These are phyloP conservation scores for Euthynnus affinis DNA, from an alignment of 2,797 vertebrate genomes.

Conservation along the genomic window DNA sequence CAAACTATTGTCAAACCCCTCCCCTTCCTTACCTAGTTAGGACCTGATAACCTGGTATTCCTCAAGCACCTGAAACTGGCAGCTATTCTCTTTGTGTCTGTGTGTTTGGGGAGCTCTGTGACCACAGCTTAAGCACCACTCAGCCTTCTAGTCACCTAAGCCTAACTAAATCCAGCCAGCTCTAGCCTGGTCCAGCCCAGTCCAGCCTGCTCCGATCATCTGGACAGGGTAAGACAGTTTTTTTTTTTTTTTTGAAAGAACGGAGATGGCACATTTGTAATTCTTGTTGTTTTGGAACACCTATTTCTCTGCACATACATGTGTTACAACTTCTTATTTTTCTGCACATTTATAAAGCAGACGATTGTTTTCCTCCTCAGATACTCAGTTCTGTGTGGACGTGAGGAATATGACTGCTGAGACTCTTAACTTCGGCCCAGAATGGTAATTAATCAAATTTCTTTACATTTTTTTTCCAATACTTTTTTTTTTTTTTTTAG, in stretches of 20 bases:
- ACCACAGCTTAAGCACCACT: slow-evolving; percentile 85
- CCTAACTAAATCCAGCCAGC: slow-evolving; percentile 85
- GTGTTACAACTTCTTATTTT: background rate
- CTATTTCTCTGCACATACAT: background rate
- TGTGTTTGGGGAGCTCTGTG: slow-evolving; percentile 85
- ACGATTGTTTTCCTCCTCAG: slow-evolving; percentile 46
- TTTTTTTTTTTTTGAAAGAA: no score
- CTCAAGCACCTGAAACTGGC: slow-evolving; percentile 86
- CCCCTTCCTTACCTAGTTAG: slow-evolving; percentile 76
- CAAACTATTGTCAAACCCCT: slow-evolving; percentile 74
- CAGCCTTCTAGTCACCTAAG: slow-evolving; percentile 88
- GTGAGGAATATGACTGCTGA: slow-evolving; percentile 94
- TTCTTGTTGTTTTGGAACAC: background rate
- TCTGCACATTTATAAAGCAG: background rate
- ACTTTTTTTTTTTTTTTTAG: no score
- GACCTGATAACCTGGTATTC: slow-evolving; percentile 82
- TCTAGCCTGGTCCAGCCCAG: slow-evolving; percentile 84
- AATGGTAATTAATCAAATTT: slow-evolving; percentile 86
- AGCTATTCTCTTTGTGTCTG: slow-evolving; percentile 85
- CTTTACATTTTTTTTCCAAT: background rate
- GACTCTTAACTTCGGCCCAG: slow-evolving; percentile 97
- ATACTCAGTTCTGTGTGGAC: slow-evolving; percentile 87
- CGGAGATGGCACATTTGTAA: background rate
- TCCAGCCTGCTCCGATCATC: slow-evolving; percentile 89
- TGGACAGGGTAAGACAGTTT: slow-evolving; percentile 89